These are phyloP conservation scores for Doryteuthis pealeii DNA, from an alignment of 1,140 invertebrate genomes.

Conservation along the genomic window DNA sequence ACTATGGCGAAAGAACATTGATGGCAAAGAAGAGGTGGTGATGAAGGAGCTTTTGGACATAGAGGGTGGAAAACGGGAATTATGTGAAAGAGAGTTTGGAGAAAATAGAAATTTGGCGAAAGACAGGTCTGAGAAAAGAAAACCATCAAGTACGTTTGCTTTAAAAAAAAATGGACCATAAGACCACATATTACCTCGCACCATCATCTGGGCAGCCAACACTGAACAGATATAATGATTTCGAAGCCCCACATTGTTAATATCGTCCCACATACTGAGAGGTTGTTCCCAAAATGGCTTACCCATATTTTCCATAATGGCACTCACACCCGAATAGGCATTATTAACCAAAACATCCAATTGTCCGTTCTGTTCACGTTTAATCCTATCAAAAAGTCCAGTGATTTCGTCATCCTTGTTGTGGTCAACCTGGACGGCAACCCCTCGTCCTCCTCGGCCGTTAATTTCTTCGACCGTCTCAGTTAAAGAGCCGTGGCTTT, in stretches of 20 bases:
- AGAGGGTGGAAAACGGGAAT: no score
- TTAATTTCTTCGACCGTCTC: constrained; percentile 42
- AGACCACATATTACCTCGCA: constrained; percentile 56
- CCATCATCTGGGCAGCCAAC: constrained; percentile 60
- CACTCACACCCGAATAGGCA: constrained; percentile 59
- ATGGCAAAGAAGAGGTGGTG: no score
- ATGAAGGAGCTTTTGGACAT: no score
- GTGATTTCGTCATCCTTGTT: constrained; percentile 57
- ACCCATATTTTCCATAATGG: constrained; percentile 33
- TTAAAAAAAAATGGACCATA: no score
- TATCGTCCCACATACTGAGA: constrained; percentile 45
- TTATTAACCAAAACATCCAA: constrained; percentile 64
- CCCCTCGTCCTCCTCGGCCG: constrained; percentile 52
- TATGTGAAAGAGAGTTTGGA: no score
- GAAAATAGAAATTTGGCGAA: no score
- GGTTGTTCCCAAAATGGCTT: constrained; percentile 55
- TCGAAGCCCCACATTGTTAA: constrained; percentile 61
- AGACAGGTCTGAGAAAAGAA: no score
- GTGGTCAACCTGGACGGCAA: constrained; percentile 61
- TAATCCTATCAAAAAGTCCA: constrained; percentile 58
- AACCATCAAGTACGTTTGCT: no score
- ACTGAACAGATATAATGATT: constrained; percentile 62
- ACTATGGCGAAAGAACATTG: no score
- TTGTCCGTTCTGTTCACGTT: constrained; percentile 57
- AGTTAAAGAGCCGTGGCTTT: constrained; percentile 34